Base-by-base conservation (phyloP, 2,888 invertebrate species). In the Oligia fasciuncula region DNA sequence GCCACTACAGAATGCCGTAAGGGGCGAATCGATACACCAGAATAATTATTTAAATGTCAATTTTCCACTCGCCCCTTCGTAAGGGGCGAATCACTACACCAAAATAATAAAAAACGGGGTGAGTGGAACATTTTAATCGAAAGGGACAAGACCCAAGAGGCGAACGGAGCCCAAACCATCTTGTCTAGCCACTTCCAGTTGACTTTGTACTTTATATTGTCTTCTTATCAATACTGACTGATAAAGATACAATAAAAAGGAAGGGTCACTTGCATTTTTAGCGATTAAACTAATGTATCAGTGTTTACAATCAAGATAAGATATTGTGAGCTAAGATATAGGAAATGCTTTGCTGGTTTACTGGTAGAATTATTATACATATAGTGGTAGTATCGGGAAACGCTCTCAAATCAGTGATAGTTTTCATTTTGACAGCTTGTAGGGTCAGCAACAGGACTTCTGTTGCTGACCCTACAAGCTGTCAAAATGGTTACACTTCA, bases 221-320 rank as follows among this genome's bases (percentile, higher is more conserved):
- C 23, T 57, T n/a, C 40, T 68, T 76, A 85, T 73, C 85, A 60
- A 73, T 54, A 73, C 17, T 43, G 81, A 85, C 17, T 49, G 81
- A 85, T 85, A 81, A 71, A 5, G 2, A 29, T 57, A 54, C 40
- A 73, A 67, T 65, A 66, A 60, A 60, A 75, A 57, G 4, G 51
- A 80, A 71, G 23, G 73, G 72, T 73, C 73, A 84, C 79, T 79
- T 84, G 81, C 71, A 51, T 71, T 66, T 70, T 66, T 70, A 60
- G 13, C 40, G 71, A 84, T 84, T 81, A 68, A 13, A 65, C 35
- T 49, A 65, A 71, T 63, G 19, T 85, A 84, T 73, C 73, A 66
- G 66, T 81, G 29, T 72, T 82, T 77, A 86, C 35, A 66, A 84
- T 84, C 86, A 65, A 57, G 83, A 86, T 86, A 75, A 84, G 82